phyloP scores from a whole-genome alignment of 2,113 vertebrate species.

The Morone saxatilis region DNA sequence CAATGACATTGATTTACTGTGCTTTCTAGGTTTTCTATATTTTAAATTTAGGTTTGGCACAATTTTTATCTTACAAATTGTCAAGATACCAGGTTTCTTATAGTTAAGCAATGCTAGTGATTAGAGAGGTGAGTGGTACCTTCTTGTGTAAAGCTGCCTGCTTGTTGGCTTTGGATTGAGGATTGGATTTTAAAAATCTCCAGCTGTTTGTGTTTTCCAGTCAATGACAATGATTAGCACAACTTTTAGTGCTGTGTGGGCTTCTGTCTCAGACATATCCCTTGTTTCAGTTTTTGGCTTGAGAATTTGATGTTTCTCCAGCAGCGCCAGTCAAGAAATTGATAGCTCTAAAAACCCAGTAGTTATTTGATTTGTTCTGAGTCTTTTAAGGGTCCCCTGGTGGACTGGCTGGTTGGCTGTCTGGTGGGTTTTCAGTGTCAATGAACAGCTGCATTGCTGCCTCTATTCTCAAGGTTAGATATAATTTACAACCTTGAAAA shows the following conservation, averaged over 20 bases:
- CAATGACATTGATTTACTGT: neutral
- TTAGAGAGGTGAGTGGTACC: neutral
- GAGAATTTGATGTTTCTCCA: slow-evolving; percentile 11
- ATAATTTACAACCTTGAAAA: neutral
- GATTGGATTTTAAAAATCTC: neutral
- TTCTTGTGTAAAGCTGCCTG: neutral
- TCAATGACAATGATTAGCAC: slow-evolving; percentile 25
- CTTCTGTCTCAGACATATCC: neutral
- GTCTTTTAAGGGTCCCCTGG: slow-evolving; percentile 5
- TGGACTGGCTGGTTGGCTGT: neutral
- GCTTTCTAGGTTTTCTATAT: neutral
- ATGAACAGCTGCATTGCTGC: slow-evolving; percentile 21
- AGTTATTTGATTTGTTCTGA: neutral
- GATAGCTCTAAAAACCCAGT: slow-evolving; percentile 11
- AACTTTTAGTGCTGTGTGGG: slow-evolving; percentile 5
- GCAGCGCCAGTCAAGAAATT: slow-evolving; percentile 5
- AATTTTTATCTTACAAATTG: neutral
- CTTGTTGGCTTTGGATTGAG: neutral
- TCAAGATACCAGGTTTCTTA: neutral
- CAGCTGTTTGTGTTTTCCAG: neutral
- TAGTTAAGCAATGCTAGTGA: neutral
- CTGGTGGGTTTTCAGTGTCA: slow-evolving; percentile 24
- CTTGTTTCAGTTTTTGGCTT: slow-evolving; percentile 5
- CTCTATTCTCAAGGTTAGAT: slow-evolving; percentile 29
- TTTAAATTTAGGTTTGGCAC: neutral